Evolutionary conservation across 2,797 vertebrate genomes (phyloP).

Genomic region (Carcharodon carcharias): DNA sequence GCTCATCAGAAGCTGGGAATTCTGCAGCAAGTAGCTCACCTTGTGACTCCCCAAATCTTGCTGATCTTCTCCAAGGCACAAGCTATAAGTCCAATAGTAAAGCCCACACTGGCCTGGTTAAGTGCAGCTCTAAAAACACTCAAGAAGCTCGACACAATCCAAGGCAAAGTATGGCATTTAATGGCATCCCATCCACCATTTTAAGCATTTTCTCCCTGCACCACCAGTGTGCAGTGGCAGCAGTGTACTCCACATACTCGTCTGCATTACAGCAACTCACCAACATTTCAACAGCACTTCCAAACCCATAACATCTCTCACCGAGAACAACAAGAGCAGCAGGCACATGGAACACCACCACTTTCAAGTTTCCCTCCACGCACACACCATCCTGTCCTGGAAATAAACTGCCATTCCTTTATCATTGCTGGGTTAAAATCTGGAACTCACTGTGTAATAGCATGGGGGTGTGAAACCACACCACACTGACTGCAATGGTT

Average conservation of each 20-base stretch:
- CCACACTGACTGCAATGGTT: background rate
- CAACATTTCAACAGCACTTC: background rate
- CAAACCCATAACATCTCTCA: background rate
- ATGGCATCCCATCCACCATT: background rate
- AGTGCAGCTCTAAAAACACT: background rate
- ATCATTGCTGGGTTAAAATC: too few species aligned
- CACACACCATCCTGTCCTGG: background rate
- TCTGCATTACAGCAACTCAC: too few species aligned
- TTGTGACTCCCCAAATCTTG: too few species aligned
- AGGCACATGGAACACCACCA: background rate
- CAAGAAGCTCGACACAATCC: background rate
- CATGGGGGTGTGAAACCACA: background rate
- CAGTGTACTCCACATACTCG: background rate
- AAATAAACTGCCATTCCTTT: background rate
- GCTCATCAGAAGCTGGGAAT: too few species aligned
- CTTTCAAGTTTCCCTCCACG: background rate
- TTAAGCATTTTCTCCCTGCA: background rate
- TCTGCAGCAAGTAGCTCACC: too few species aligned
- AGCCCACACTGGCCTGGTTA: background rate
- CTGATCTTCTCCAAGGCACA: too few species aligned
- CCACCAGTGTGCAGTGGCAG: background rate
- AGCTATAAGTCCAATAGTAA: background rate
- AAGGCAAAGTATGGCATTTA: background rate
- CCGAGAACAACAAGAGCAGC: background rate
- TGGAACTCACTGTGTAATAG: too few species aligned